Evolutionary conservation across 2,888 invertebrate species (phyloP), one percentile per base, ranked within the genome.

Genomic region (Oxystoma pomonae): DNA sequence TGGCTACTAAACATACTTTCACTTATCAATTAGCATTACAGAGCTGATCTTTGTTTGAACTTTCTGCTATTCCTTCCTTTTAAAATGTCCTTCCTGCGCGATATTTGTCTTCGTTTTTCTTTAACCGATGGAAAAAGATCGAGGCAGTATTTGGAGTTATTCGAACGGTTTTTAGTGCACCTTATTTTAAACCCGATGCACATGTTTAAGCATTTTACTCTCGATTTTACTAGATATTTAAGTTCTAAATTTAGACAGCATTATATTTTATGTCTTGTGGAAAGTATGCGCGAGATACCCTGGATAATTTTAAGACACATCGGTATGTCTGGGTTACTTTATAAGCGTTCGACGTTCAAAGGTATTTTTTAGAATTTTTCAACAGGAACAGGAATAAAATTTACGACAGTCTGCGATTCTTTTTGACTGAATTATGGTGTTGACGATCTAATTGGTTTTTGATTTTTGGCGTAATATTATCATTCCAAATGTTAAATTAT

Each of bases 181-280:
- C 35, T 35, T 12, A 35, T 35, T 35, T 35, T 35, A 3, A 35
- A 7, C 35, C 5, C 35, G 35, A 35, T 35, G 35, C 35, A 35
- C 35, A 35, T 35, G 35, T 35, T 35, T 35, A 35, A 35, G 35
- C 35, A 35, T 35, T 35, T 35, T 3, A 35, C 35, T 35, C 35
- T 35, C 35, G 35, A 35, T 35, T 35, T 35, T 35, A 35, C 3
- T n/a, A 35, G 35, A 35, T 35, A 35, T 35, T 35, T 35, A 7
- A 16, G 55, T 18, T 12, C 57, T 60, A 63, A 59, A 63, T 49
- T 63, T 63, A 63, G 63, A 62, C 22, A 18, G 52, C 9, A 49
- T 62, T 62, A 58, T 58, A 58, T 58, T 62, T 62, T 57, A 57
- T 22, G 22, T 60, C 20, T 49, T 35, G 35, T 12, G 12, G 35